Conservation (phyloP, 2,113 vertebrate genomes). For the Nanorana parkeri region DNA sequence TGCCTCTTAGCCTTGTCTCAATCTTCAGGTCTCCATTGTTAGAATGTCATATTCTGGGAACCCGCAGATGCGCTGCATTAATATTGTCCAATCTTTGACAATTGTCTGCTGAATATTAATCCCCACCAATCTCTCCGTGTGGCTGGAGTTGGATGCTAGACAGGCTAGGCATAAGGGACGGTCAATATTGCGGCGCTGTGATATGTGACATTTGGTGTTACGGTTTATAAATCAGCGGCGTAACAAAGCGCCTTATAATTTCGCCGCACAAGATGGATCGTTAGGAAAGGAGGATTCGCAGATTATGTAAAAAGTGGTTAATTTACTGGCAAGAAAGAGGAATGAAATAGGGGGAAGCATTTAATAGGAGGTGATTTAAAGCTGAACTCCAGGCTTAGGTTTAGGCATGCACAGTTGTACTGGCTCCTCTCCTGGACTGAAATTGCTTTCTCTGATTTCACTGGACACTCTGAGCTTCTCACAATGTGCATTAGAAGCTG, state of each 20-base stretch:
- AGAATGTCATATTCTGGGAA: conserved; percentile 54
- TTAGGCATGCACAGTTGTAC: too few species aligned
- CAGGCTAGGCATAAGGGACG: background rate
- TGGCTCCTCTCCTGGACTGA: too few species aligned
- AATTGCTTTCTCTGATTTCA: too few species aligned
- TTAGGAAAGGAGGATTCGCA: conserved; percentile 1
- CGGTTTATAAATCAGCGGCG: background rate
- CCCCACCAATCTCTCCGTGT: conserved; percentile 26
- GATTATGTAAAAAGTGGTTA: background rate
- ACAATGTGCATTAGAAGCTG: too few species aligned
- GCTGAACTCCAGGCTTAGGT: too few species aligned
- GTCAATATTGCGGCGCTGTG: background rate
- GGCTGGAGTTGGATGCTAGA: conserved; percentile 11
- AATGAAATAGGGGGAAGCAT: too few species aligned
- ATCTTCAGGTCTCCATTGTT: conserved; percentile 57
- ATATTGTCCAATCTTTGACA: conserved; percentile 56
- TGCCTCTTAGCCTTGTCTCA: conserved; percentile 55
- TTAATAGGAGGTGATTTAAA: too few species aligned
- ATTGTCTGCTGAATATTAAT: conserved; percentile 55
- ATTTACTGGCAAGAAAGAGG: background rate
- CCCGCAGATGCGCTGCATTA: conserved; percentile 45
- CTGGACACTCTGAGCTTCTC: too few species aligned
- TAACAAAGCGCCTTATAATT: background rate
- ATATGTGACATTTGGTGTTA: conserved; percentile 13
- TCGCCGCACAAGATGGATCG: background rate